Percentiles rank a stretch among this genome's conserved stretches.
These are phyloP conservation scores for Polypedilum pembai DNA, from an alignment of 1,140 invertebrate genomes.

Conservation along the genomic window DNA sequence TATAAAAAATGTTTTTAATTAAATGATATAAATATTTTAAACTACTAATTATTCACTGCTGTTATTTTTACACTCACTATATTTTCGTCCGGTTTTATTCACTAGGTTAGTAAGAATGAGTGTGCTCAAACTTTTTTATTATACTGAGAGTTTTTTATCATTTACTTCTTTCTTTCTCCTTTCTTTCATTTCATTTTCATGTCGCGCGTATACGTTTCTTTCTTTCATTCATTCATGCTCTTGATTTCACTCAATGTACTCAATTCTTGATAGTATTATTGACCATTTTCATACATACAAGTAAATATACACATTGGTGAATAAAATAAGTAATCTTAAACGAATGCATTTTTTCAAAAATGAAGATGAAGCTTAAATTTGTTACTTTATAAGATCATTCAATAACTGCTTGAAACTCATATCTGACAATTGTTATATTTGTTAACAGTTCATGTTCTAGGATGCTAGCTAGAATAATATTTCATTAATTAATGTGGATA, in stretches of 20 bases:
- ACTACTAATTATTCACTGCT: too few relatives aligned
- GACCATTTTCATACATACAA: neutral
- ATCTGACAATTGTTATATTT: too few relatives aligned
- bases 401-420: too few relatives aligned
- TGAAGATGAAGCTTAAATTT: too few relatives aligned
- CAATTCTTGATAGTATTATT: neutral
- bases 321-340: neutral
- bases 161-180: constrained; percentile 5
- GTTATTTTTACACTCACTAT: neutral
- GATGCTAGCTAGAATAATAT: too few relatives aligned
- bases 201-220: neutral
- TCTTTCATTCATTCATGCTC: neutral
- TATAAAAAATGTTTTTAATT: too few relatives aligned
- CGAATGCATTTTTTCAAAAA: neutral
- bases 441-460: too few relatives aligned
- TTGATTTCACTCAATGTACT: constrained; percentile 18
- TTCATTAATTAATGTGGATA: too few relatives aligned
- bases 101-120: constrained; percentile 21
- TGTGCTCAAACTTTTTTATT: neutral
- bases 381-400: too few relatives aligned
- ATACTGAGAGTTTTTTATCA: constrained; percentile 16
- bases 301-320: neutral
- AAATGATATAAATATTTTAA: too few relatives aligned
- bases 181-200: constrained; percentile 13
- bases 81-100: constrained; percentile 1